These are phyloP conservation scores for Caprella mutica DNA, from an alignment of 2,888 invertebrate genomes.

Conservation along the genomic window DNA sequence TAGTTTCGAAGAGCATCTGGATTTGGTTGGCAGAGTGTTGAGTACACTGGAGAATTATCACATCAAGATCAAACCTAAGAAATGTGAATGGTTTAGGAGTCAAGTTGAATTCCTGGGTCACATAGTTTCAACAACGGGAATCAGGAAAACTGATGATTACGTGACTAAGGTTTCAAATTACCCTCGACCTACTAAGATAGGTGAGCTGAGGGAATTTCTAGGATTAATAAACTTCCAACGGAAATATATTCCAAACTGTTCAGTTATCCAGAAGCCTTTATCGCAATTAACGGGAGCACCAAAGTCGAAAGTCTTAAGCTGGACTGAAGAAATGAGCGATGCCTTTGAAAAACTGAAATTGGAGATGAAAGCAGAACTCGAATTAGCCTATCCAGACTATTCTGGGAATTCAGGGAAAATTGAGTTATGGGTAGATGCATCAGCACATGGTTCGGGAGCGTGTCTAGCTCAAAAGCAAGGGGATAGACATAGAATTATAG, in stretches of 20 bases:
- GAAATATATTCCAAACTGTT: neutral
- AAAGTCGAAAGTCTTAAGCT: neutral
- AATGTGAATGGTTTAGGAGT: conserved; percentile 5
- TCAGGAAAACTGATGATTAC: neutral
- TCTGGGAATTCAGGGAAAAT: neutral
- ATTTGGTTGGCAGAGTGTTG: neutral
- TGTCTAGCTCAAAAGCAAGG: neutral
- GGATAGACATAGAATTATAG: neutral
- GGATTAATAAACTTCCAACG: neutral
- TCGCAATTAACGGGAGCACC: neutral
- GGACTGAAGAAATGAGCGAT: neutral
- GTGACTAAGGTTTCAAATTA: neutral
- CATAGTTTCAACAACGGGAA: neutral
- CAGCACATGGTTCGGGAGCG: neutral
- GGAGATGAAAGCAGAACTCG: neutral
- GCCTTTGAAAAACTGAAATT: neutral
- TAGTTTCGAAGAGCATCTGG: neutral
- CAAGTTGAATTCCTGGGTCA: neutral
- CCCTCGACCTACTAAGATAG: neutral
- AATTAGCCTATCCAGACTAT: conserved; percentile 2
- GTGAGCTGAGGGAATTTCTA: neutral
- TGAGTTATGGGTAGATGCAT: neutral
- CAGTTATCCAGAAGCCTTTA: neutral
- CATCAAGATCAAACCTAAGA: neutral
- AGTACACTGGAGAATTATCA: neutral